phyloP scores from a whole-genome alignment of 2,113 vertebrate species.

The Petrocephalus microphthalmus region DNA sequence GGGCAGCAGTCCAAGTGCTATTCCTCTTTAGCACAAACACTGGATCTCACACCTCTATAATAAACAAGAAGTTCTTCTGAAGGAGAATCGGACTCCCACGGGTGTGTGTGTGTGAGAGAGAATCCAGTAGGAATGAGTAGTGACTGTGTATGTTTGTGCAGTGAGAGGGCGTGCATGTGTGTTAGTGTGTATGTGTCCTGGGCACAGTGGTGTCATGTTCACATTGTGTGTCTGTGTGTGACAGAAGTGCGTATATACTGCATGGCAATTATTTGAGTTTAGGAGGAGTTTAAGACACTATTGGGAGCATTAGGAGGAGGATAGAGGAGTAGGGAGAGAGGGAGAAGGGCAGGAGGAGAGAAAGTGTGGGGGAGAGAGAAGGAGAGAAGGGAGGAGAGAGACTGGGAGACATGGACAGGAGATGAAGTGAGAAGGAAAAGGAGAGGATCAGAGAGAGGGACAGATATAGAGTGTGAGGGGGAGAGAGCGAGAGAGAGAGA shows the following conservation, averaged over 20 bases:
- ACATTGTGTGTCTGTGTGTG: background rate
- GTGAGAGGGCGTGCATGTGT: background rate
- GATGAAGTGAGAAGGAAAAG: background rate
- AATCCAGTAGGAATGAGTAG: background rate
- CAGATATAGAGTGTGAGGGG: background rate
- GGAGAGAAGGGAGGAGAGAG: too few relatives aligned
- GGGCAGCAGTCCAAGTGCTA: slow-evolving; percentile 59
- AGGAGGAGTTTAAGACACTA: background rate
- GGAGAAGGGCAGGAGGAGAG: background rate
- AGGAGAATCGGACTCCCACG: background rate
- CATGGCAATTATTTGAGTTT: background rate
- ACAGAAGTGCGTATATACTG: background rate
- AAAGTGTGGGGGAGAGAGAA: background rate
- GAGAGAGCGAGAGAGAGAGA: background rate
- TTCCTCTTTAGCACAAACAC: background rate
- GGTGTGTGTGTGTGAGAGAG: background rate
- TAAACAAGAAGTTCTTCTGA: background rate
- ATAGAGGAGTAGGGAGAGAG: background rate
- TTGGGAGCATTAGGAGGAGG: background rate
- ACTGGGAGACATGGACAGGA: background rate
- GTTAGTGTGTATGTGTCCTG: background rate
- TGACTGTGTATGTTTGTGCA: background rate
- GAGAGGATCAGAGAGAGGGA: background rate
- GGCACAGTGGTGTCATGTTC: background rate
- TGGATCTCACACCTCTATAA: slow-evolving; percentile 6